phyloP scores from a whole-genome alignment of 2,888 invertebrate species.

The Dasysyrphus albostriatus region DNA sequence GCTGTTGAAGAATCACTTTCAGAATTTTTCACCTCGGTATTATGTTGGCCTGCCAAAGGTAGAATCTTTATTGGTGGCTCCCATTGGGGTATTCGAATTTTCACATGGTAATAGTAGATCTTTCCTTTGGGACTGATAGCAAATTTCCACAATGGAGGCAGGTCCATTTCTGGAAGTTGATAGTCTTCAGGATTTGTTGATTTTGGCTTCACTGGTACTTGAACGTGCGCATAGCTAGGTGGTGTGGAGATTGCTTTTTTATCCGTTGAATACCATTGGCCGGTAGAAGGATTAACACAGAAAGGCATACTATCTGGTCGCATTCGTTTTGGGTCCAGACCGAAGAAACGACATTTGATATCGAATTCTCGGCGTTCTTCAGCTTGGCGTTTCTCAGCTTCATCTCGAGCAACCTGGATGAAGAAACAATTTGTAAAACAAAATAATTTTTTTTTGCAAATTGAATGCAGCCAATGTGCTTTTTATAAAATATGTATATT shows the following conservation, averaged over 20 bases:
- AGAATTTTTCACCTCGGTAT: conserved; percentile 63
- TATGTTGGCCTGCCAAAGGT: conserved; percentile 79
- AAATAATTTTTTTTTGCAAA: too few species aligned
- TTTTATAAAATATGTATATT: too few species aligned
- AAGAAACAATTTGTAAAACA: not conserved
- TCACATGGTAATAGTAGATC: conserved; percentile 95
- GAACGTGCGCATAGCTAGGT: conserved; percentile 80
- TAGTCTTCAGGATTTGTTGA: conserved; percentile 81
- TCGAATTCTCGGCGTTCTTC: conserved; percentile 82
- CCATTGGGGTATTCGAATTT: conserved; percentile 92
- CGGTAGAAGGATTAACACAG: conserved; percentile 82
- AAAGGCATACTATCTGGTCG: conserved; percentile 81
- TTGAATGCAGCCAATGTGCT: too few species aligned
- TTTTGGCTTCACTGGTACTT: conserved; percentile 78
- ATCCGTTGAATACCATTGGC: conserved; percentile 82
- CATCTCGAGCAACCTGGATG: conserved; percentile 82
- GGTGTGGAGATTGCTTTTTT: conserved; percentile 80
- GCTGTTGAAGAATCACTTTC: conserved; percentile 75
- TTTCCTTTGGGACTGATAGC: conserved; percentile 92
- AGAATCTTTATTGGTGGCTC: conserved; percentile 86
- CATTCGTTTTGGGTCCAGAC: conserved; percentile 80
- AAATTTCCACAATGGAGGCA: conserved; percentile 95
- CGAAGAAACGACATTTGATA: conserved; percentile 82
- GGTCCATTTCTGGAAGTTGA: conserved; percentile 85
- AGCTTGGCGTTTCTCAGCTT: conserved; percentile 82